phyloP scores from a whole-genome alignment of 2,888 invertebrate genomes.

The Ormyrus nitidulus region DNA sequence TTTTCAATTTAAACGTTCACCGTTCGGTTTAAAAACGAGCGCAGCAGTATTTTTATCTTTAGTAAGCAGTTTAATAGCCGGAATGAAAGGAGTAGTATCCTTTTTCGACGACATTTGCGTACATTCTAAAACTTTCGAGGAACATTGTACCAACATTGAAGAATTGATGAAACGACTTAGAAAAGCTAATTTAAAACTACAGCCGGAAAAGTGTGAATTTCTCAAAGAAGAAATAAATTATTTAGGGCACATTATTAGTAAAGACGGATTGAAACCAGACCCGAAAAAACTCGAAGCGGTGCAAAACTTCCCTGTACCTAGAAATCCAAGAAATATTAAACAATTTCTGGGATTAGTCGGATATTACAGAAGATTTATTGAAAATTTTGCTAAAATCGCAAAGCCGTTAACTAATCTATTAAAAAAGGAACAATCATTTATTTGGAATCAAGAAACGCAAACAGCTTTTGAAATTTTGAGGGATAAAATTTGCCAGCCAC shows the following conservation, averaged over 20 bases:
- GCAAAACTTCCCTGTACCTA: too few relatives aligned
- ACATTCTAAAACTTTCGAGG: constrained; percentile 2
- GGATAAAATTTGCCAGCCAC: constrained; percentile 47
- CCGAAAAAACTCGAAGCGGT: too few relatives aligned
- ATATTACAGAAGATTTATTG: not conserved
- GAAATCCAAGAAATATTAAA: too few relatives aligned
- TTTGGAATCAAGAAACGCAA: constrained; percentile 19
- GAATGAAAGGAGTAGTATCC: not conserved
- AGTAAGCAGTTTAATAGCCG: not conserved
- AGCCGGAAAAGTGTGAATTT: constrained; percentile 28
- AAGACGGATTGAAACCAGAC: not conserved
- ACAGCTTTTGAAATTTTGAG: constrained; percentile 43
- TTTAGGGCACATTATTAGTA: constrained; percentile 13
- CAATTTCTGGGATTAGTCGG: too few relatives aligned
- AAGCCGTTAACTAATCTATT: constrained; percentile 49
- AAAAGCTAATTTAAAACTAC: not conserved
- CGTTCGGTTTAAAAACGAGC: not conserved
- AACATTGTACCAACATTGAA: not conserved
- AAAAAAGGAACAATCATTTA: constrained; percentile 44
- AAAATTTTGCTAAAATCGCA: constrained; percentile 45
- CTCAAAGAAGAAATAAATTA: constrained; percentile 4
- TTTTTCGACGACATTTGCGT: constrained; percentile 9
- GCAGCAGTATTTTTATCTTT: not conserved
- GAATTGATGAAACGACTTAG: not conserved
- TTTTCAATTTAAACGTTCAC: not conserved